Evolutionary conservation across 2,888 invertebrate genomes (phyloP), one percentile per base, ranked within the genome.

Genomic region (Icerya purchasi): DNA sequence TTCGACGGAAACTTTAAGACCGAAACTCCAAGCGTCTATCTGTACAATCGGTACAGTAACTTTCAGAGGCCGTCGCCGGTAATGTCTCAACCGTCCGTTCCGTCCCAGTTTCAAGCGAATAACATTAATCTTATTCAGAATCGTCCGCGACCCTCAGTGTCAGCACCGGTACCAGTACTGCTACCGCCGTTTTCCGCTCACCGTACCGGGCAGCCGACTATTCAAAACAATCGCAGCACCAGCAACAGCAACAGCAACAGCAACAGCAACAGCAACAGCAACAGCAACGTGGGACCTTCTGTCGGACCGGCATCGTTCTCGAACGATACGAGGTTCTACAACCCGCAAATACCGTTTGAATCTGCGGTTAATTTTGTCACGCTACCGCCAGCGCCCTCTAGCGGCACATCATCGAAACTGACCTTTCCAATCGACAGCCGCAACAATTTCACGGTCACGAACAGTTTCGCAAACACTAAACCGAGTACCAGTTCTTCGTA

Each of bases 321-420:
- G n/a, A n/a, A n/a, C n/a, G n/a, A n/a, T n/a, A n/a, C n/a, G n/a
- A n/a, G n/a, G n/a, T n/a, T n/a, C n/a, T n/a, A n/a, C n/a, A n/a
- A n/a, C n/a, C n/a, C n/a, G n/a, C n/a, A n/a, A n/a, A n/a, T n/a
- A n/a, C n/a, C n/a, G n/a, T n/a, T n/a, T n/a, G n/a, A n/a, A n/a
- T n/a, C n/a, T n/a, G n/a, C n/a, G n/a, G n/a, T 36, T 5, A 36
- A 36, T 14, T 36, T 36, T 14, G 36, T 69, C 65, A n/a, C 75
- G 73, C 22, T 77, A 72, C 65, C 76, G 52, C 50, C 53, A 1
- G 68, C 67, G 14, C 68, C 62, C 52, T 68, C 68, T 50, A 56
- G 2, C 67, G 67, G 52, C 66, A 67, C 0, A 49, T 61, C 18
- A 54, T 53, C n/a, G 53, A 21, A 18, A 19, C 53, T 5, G 19